phyloP scores from a whole-genome alignment of 2,888 invertebrate species.

The Oscheius sp. region DNA sequence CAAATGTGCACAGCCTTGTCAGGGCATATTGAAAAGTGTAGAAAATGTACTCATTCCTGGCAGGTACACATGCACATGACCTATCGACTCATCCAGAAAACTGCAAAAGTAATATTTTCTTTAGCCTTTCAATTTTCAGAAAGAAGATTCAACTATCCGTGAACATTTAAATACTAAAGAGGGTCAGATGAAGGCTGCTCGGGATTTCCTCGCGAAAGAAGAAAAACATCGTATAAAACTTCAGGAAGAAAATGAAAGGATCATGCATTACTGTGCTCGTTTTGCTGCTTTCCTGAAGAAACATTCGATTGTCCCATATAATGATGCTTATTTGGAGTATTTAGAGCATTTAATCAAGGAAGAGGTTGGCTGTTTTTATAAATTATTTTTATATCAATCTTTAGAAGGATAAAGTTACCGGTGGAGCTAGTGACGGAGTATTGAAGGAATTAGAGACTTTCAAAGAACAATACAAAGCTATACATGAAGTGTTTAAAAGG shows the following conservation, averaged over 20 bases:
- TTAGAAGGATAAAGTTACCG: neutral
- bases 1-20: too few relatives aligned
- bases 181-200: neutral
- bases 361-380: conserved; percentile 1
- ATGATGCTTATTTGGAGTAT: conserved; percentile 10
- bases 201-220: neutral
- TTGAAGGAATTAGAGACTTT: neutral
- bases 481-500: neutral
- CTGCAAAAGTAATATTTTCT: neutral
- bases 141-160: neutral
- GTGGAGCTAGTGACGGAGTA: neutral
- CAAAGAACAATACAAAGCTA: neutral
- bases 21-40: neutral
- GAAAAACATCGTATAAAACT: too few relatives aligned
- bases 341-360: neutral
- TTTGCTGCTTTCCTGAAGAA: conserved; percentile 18
- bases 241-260: neutral
- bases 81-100: neutral
- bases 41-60: neutral
- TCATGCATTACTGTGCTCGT: conserved; percentile 1
- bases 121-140: too few relatives aligned
- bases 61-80: conserved; percentile 1
- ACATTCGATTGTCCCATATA: conserved; percentile 9
- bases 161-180: neutral
- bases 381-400: too few relatives aligned